Evolutionary conservation across 2,888 invertebrate species (phyloP), one percentile per base, ranked within the genome.

Genomic region (Archips xylosteana): DNA sequence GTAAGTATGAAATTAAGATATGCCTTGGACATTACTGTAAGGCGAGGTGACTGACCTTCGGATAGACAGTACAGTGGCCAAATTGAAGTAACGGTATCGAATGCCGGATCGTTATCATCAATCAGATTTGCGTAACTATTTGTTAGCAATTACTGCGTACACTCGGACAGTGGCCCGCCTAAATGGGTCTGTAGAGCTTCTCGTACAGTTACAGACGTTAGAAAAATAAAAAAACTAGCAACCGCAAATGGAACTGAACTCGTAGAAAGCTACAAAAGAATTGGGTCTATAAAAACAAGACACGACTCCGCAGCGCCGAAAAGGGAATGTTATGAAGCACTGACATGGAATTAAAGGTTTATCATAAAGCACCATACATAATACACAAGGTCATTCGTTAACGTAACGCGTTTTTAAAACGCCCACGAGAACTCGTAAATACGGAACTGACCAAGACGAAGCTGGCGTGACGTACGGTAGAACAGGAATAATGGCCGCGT

Each of bases 71-170:
- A 87, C 91, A 85, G 91, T 92, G 92, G 91, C 90, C 90, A 92
- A 92, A 92, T 91, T 87, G 89, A 91, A 88, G 84, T 92, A 94
- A 94, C 94, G 94, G 94, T 89, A 89, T 85, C 79, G 74, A 82
- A 78, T 78, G 81, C 71, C 59, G 82, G 89, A 90, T 92, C 85
- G 90, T 93, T 90, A 94, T 92, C 94, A 91, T 93, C 90, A 88
- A 93, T 94, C 92, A 92, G 92, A 90, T 92, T 92, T 92, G 92
- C 92, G 91, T 92, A 94, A 94, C 92, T 87, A 92, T 92, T 86
- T 90, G 88, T 89, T 90, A 89, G 87, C 90, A 91, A 92, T 92
- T 92, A 90, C 88, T 84, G 80, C 80, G 82, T 84, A 85, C 86
- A 87, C 83, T 86, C 81, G 83, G 83, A 81, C 81, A 74, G 61